A percentile compares a stretch with the other conserved stretches of the same genome.
phyloP scores from a whole-genome alignment of 2,797 vertebrate species.

The Poeciliopsis turneri region DNA sequence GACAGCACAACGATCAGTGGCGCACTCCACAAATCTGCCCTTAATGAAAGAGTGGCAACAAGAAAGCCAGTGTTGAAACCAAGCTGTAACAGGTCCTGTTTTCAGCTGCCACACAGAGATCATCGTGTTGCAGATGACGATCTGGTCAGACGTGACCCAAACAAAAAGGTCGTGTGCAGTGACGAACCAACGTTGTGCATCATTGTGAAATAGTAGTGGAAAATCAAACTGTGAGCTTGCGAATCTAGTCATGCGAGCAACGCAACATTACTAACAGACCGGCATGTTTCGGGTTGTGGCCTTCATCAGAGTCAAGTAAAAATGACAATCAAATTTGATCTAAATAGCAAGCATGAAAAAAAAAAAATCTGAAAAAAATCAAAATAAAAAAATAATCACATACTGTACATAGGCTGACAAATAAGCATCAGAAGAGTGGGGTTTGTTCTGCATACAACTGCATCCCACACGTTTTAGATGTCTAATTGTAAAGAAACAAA shows the following conservation, averaged over 20 bases:
- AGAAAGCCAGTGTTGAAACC: background rate
- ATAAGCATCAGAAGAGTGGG: background rate
- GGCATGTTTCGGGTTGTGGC: background rate
- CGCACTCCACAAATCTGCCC: background rate
- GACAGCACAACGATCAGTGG: background rate
- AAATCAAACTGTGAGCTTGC: background rate
- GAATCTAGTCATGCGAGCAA: background rate
- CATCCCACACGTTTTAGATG: background rate
- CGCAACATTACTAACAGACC: background rate
- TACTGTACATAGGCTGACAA: background rate
- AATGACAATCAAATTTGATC: background rate
- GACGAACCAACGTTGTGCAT: background rate
- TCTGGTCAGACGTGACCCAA: background rate
- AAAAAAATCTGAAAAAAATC: background rate
- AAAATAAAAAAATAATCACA: background rate
- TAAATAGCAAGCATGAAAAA: background rate
- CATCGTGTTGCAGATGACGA: background rate
- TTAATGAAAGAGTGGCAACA: background rate
- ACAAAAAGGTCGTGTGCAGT: background rate
- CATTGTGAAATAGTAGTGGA: background rate
- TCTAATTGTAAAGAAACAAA: background rate
- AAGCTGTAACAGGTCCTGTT: background rate
- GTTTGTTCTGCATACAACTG: background rate
- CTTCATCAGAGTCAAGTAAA: background rate
- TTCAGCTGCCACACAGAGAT: background rate